A percentile compares a stretch with the other conserved stretches of the same genome.
Conservation (phyloP, 2,888 invertebrate genomes). For the Hartigia nigra region DNA sequence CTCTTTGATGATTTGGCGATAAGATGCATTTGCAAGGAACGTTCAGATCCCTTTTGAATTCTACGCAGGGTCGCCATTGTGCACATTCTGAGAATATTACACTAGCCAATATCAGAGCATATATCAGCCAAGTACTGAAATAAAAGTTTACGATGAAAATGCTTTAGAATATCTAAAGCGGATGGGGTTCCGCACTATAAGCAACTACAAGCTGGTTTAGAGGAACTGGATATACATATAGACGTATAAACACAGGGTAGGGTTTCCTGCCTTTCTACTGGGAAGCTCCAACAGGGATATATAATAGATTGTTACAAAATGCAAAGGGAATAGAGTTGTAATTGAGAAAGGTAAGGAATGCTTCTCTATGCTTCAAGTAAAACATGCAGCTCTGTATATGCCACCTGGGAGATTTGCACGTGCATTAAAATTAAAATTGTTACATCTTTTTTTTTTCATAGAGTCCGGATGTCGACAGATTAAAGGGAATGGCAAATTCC, state of each 20-base stretch:
- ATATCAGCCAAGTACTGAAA: background rate
- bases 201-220: conserved; percentile 11
- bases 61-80: conserved; percentile 79
- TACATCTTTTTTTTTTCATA: background rate
- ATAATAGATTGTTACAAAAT: background rate
- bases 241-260: conserved; percentile 9
- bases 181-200: background rate
- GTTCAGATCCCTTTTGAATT: conserved; percentile 79
- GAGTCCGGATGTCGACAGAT: background rate
- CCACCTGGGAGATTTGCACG: background rate
- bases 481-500: background rate
- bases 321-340: background rate
- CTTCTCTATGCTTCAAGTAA: background rate
- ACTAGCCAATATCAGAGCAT: background rate
- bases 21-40: conserved; percentile 76
- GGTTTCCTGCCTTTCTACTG: conserved; percentile 28
- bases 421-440: background rate
- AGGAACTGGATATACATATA: conserved; percentile 16
- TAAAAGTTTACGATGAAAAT: background rate
- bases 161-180: background rate
- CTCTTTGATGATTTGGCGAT: conserved; percentile 59
- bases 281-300: background rate
- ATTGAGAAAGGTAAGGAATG: background rate
- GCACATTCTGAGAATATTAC: background rate
- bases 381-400: background rate